Conservation (phyloP, 1,140 invertebrate species). For the Ostrea denselamellosa region DNA sequence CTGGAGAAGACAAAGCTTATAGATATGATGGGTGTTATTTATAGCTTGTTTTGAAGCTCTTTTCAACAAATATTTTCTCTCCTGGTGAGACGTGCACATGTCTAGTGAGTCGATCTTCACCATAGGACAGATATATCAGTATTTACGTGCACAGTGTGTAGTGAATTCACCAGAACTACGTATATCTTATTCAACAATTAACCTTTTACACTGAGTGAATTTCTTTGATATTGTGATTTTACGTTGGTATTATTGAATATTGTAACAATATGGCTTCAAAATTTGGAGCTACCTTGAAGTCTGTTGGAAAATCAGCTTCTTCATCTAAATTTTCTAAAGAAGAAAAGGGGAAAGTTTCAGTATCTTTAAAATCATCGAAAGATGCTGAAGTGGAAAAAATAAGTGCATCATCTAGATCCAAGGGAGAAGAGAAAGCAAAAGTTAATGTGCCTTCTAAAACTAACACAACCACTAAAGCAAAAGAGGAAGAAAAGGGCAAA, state of each 20-base stretch:
- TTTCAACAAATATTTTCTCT: slow-evolving; percentile 38
- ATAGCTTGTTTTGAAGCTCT: slow-evolving; percentile 32
- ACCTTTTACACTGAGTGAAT: neutral
- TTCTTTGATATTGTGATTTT: neutral
- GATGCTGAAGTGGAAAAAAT: neutral
- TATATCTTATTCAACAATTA: neutral
- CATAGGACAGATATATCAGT: neutral
- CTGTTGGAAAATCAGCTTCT: slow-evolving; percentile 21
- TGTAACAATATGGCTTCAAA: slow-evolving; percentile 19
- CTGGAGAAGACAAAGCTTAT: neutral
- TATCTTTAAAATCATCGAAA: neutral
- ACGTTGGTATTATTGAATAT: neutral
- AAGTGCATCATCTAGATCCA: neutral
- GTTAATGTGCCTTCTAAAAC: slow-evolving; percentile 1
- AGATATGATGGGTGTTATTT: slow-evolving; percentile 27
- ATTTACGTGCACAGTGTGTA: neutral
- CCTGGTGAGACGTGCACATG: slow-evolving; percentile 21
- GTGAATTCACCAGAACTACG: slow-evolving; percentile 16
- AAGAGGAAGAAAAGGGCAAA: slow-evolving; percentile 8
- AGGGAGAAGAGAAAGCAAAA: neutral
- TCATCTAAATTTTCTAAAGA: slow-evolving; percentile 30
- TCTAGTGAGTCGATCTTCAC: slow-evolving; percentile 8
- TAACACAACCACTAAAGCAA: neutral
- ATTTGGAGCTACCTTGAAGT: slow-evolving; percentile 23
- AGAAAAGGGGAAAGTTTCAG: slow-evolving; percentile 17